These are phyloP conservation scores for Polypedilum pembai DNA, from an alignment of 1,140 invertebrate genomes.

Conservation along the genomic window DNA sequence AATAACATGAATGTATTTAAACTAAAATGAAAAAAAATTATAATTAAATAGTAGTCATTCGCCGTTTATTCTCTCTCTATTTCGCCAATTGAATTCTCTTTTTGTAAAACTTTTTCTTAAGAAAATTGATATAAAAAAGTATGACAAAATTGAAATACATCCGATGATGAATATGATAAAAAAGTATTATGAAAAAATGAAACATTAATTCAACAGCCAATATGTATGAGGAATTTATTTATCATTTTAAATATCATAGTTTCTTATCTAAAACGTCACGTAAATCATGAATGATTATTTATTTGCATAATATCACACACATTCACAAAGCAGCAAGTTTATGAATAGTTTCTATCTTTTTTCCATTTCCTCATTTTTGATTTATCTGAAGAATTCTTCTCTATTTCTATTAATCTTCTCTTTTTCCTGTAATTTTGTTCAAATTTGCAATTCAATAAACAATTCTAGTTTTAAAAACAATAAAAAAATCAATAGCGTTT, in stretches of 20 bases:
- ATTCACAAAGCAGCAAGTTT: background rate
- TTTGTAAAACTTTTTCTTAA: background rate
- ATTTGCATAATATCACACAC: conserved; percentile 1
- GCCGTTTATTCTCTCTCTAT: background rate
- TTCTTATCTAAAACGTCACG: background rate
- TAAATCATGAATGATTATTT: background rate
- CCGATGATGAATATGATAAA: background rate
- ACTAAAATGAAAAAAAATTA: conserved; percentile 22
- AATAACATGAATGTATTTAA: conserved; percentile 26
- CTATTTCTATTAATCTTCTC: background rate
- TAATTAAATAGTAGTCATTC: conserved; percentile 19
- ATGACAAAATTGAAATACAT: background rate
- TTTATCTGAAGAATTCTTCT: background rate
- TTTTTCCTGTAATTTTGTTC: conserved; percentile 13
- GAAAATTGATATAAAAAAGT: background rate
- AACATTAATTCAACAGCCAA: background rate
- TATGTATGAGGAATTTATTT: conserved; percentile 6
- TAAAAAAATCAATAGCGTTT: background rate
- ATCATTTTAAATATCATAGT: background rate
- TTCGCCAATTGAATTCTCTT: background rate
- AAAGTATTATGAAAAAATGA: background rate
- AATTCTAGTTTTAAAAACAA: conserved; percentile 15
- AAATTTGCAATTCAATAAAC: conserved; percentile 19
- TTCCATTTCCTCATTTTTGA: too few relatives aligned
- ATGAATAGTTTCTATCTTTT: too few relatives aligned